These are phyloP conservation scores for Leucozona laternaria DNA, from an alignment of 2,888 invertebrate species.

Conservation along the genomic window DNA sequence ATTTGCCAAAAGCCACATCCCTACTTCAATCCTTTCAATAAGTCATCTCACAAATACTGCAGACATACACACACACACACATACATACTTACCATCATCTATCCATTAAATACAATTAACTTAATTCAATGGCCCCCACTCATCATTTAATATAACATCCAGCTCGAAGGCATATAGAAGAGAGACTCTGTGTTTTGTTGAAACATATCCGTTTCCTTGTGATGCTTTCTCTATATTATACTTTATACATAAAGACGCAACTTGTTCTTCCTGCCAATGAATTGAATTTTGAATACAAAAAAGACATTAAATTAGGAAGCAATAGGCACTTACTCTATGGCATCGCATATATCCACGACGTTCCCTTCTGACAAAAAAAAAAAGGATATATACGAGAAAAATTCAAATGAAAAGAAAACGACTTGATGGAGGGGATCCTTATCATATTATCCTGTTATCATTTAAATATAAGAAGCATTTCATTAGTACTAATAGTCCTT, in stretches of 20 bases:
- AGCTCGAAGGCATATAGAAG: conserved; percentile 15
- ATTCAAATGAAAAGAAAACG: conserved; percentile 36
- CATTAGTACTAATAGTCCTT: conserved; percentile 66
- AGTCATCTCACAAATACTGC: conserved; percentile 48
- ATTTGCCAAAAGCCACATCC: conserved; percentile 54
- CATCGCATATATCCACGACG: too few relatives aligned
- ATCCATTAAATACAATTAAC: conserved; percentile 71
- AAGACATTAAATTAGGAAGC: conserved; percentile 39
- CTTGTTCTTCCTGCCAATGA: conserved; percentile 26
- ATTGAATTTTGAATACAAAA: conserved; percentile 69
- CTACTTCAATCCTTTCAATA: conserved; percentile 29
- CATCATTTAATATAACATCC: conserved; percentile 52
- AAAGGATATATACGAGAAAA: background rate
- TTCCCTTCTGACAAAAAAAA: conserved; percentile 11
- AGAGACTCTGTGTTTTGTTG: conserved; percentile 11
- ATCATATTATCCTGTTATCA: conserved; percentile 69
- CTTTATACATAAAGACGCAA: too few relatives aligned
- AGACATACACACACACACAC: background rate
- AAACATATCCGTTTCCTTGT: conserved; percentile 47
- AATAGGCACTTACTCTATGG: conserved; percentile 30
- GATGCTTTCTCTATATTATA: background rate
- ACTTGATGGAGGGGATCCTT: conserved; percentile 55
- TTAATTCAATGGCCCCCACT: conserved; percentile 67
- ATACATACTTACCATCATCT: background rate
- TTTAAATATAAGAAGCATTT: conserved; percentile 70